Percentiles rank a stretch among this genome's conserved stretches.
Conservation (phyloP, 2,797 vertebrate genomes). For the Danio albolineatus region DNA sequence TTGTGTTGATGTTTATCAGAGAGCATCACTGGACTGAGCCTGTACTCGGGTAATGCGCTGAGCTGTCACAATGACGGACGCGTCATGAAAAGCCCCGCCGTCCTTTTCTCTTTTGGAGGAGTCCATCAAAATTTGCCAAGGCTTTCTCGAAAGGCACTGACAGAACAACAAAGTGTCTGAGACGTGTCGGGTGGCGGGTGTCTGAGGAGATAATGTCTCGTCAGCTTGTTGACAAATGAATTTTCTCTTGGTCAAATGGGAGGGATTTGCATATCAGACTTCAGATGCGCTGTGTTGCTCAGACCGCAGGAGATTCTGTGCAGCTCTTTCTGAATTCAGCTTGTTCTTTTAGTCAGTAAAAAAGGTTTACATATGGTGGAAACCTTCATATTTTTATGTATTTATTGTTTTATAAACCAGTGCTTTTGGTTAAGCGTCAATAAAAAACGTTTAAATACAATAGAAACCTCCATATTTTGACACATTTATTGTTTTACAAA, state of each 20-base stretch:
- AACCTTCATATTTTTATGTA: no score
- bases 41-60: slow-evolving; percentile 35
- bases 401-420: no score
- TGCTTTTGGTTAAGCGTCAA: no score
- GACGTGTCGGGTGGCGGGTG: slow-evolving; percentile 50
- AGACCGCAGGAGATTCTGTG: slow-evolving; percentile 38
- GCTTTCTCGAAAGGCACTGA: slow-evolving; percentile 41
- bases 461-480: no score
- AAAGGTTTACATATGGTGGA: background rate
- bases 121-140: slow-evolving; percentile 52
- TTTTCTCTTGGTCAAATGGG: slow-evolving; percentile 56
- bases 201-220: slow-evolving; percentile 61
- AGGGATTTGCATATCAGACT: slow-evolving; percentile 56
- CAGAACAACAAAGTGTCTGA: slow-evolving; percentile 57
- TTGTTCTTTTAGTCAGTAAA: background rate
- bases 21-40: slow-evolving; percentile 49
- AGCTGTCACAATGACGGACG: slow-evolving; percentile 54
- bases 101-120: slow-evolving; percentile 66
- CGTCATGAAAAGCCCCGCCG: slow-evolving; percentile 39
- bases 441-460: no score
- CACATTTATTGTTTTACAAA: no score
- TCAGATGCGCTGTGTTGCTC: slow-evolving; percentile 34
- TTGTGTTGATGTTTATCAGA: slow-evolving; percentile 60
- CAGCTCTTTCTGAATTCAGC: slow-evolving; percentile 31
- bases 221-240: slow-evolving; percentile 65